Evolutionary conservation across 2,113 vertebrate genomes (phyloP).

Genomic region (Morone chrysops): DNA sequence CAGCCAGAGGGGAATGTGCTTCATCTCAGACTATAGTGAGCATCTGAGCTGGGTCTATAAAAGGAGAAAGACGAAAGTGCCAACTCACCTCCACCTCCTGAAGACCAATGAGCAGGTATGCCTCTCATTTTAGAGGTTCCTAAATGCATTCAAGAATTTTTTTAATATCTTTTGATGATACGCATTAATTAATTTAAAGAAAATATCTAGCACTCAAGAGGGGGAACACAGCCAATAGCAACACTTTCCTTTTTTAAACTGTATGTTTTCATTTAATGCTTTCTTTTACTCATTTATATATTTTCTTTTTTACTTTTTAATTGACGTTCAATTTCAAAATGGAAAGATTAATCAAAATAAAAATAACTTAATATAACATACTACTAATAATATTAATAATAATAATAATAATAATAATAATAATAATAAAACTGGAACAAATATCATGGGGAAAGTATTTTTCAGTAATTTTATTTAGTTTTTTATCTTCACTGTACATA

Average conservation of each 20-base stretch:
- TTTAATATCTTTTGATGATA: not conserved
- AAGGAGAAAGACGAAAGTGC: conserved; percentile 8
- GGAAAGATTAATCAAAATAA: not conserved
- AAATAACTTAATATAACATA: not conserved
- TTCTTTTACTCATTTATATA: not conserved
- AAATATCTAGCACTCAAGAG: not conserved
- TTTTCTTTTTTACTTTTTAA: not conserved
- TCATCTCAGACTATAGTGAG: not conserved
- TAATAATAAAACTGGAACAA: not conserved
- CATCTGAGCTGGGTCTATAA: conserved; percentile 59
- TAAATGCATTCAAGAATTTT: not conserved
- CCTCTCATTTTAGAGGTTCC: not conserved
- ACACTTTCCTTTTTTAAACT: not conserved
- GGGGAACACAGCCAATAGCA: too few species aligned
- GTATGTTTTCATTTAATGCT: not conserved
- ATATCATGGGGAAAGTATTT: not conserved
- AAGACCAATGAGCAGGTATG: conserved; percentile 56
- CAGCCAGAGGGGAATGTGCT: not conserved
- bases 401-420: not conserved
- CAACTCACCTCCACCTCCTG: conserved; percentile 15
- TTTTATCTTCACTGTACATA: not conserved
- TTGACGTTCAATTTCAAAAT: too few species aligned
- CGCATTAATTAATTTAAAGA: not conserved
- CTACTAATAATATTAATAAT: not conserved
- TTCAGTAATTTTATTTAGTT: not conserved